Evolutionary conservation across 2,888 invertebrate species (phyloP).

Genomic region (Xestia rhomboidea): DNA sequence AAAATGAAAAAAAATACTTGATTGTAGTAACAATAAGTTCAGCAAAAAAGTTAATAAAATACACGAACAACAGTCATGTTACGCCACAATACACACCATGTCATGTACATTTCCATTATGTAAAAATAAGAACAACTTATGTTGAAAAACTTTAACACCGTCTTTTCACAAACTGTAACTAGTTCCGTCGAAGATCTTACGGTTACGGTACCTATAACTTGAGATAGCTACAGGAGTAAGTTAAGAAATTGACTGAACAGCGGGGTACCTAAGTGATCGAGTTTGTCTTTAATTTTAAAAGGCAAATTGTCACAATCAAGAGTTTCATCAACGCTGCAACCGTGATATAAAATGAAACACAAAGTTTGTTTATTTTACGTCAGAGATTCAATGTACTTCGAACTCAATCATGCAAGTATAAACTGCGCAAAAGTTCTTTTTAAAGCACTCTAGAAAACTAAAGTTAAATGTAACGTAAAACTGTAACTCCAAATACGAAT

Average conservation of each 20-base stretch:
- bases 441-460: conserved; percentile 2
- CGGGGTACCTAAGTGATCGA: conserved; percentile 36
- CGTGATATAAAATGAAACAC: conserved; percentile 10
- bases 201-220: not conserved
- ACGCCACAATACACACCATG: not conserved
- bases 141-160: not conserved
- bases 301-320: conserved; percentile 45
- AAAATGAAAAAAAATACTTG: not conserved
- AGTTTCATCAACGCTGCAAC: conserved; percentile 33
- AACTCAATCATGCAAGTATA: not conserved
- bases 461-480: conserved; percentile 13
- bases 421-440: conserved; percentile 9
- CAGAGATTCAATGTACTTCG: not conserved
- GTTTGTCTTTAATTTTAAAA: conserved; percentile 52
- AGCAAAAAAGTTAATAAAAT: no score
- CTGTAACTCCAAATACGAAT: conserved; percentile 1
- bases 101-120: not conserved
- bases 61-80: not conserved
- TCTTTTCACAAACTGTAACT: not conserved
- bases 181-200: not conserved
- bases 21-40: not conserved
- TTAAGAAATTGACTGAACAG: conserved; percentile 27
- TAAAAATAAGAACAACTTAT: not conserved
- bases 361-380: conserved; percentile 10
- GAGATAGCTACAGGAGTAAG: conserved; percentile 22